Conservation (phyloP, 2,113 vertebrate genomes). For the Motacilla tschutschensis region DNA sequence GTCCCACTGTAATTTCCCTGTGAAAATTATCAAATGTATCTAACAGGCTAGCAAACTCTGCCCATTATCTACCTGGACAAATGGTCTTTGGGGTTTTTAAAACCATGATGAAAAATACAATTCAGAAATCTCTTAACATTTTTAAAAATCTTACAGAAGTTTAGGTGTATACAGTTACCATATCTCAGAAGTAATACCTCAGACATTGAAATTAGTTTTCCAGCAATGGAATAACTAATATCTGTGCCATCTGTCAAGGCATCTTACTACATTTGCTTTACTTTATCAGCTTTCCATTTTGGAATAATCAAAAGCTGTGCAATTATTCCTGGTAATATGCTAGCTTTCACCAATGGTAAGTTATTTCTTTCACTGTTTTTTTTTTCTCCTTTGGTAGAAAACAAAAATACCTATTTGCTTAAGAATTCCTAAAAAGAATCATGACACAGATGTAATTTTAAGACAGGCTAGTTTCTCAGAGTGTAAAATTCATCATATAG, state of each 20-base stretch:
- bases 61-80: neutral
- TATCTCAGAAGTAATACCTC: neutral
- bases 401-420: neutral
- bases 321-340: neutral
- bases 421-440: neutral
- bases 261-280: neutral
- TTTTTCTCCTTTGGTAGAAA: neutral
- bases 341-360: neutral
- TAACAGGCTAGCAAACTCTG: neutral
- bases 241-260: neutral
- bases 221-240: neutral
- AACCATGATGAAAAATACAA: neutral
- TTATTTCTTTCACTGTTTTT: neutral
- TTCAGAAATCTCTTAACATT: neutral
- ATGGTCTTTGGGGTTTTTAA: neutral
- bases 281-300: neutral
- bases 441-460: neutral
- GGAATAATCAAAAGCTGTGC: neutral
- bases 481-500: neutral
- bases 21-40: neutral
- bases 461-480: neutral
- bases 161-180: neutral
- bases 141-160: neutral
- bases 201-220: neutral
- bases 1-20: neutral